These are phyloP conservation scores for Danio aesculapii DNA, from an alignment of 2,797 vertebrate genomes.

Conservation along the genomic window DNA sequence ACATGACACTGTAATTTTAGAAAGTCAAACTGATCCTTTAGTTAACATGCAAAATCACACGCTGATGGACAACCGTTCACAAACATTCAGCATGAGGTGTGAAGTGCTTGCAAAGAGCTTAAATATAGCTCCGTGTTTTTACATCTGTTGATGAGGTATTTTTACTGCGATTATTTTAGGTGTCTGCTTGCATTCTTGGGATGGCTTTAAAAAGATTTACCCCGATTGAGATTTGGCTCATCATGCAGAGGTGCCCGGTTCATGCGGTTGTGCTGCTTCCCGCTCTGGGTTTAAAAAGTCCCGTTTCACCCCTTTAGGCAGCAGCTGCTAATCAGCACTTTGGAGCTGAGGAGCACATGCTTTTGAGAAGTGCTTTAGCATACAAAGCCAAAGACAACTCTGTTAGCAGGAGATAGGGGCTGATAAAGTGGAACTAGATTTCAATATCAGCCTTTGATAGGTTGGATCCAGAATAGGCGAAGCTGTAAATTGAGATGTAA, in stretches of 20 bases:
- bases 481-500: conserved; percentile 7
- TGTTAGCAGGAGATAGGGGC: conserved; percentile 43
- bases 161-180: conserved; percentile 61
- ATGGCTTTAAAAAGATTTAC: conserved; percentile 54
- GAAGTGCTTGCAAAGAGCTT: conserved; percentile 43
- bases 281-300: conserved; percentile 45
- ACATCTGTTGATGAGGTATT: conserved; percentile 53
- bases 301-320: conserved; percentile 47
- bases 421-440: conserved; percentile 27
- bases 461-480: conserved; percentile 4
- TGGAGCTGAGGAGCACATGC: conserved; percentile 44
- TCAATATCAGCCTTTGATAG: conserved; percentile 36
- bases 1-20: conserved; percentile 6
- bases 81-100: conserved; percentile 40
- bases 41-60: background rate
- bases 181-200: conserved; percentile 52
- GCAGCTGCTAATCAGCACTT: conserved; percentile 55
- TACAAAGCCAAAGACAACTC: conserved; percentile 46
- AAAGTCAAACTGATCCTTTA: background rate
- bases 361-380: conserved; percentile 44
- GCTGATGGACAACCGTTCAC: background rate
- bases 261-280: conserved; percentile 35
- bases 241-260: conserved; percentile 35
- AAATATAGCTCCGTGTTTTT: conserved; percentile 58
- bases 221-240: conserved; percentile 44